Conservation (phyloP, 2,797 vertebrate species). For the Spheniscus humboldti region DNA sequence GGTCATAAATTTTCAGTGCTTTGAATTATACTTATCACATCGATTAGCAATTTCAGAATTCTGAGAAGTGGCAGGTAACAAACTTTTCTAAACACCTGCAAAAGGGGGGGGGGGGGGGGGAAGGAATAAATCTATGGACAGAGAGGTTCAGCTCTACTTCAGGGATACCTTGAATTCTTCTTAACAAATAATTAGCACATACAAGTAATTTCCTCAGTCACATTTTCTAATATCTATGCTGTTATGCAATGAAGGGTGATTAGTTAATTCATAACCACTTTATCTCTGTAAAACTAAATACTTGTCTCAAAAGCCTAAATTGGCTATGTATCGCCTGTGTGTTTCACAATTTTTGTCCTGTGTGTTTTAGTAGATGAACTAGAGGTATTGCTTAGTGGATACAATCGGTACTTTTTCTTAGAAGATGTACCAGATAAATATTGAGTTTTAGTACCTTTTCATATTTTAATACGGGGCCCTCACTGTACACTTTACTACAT, state of each 20-base stretch:
- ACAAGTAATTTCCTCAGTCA: not conserved
- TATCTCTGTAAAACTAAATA: not conserved
- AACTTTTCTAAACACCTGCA: not conserved
- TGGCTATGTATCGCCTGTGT: too few species aligned
- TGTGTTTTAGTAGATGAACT: not conserved
- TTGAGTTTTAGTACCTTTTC: not conserved
- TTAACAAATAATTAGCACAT: not conserved
- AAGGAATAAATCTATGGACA: not conserved
- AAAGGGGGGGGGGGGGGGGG: fast-evolving
- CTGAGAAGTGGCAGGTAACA: not conserved
- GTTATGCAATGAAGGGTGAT: not conserved
- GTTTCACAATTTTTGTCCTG: not conserved
- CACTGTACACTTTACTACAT: not conserved
- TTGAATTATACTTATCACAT: not conserved
- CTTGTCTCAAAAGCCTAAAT: not conserved
- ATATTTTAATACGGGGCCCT: not conserved
- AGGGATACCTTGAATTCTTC: not conserved
- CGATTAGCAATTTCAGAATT: not conserved
- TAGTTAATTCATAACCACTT: not conserved
- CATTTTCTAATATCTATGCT: not conserved
- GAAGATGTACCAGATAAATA: not conserved
- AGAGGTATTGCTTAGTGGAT: not conserved
- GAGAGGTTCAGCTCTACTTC: not conserved
- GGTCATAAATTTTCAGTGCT: not conserved
- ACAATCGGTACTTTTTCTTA: not conserved